A percentile compares a stretch with the other conserved stretches of the same genome.
phyloP scores from a whole-genome alignment of 2,888 invertebrate species.

The Eupithecia abbreviata region DNA sequence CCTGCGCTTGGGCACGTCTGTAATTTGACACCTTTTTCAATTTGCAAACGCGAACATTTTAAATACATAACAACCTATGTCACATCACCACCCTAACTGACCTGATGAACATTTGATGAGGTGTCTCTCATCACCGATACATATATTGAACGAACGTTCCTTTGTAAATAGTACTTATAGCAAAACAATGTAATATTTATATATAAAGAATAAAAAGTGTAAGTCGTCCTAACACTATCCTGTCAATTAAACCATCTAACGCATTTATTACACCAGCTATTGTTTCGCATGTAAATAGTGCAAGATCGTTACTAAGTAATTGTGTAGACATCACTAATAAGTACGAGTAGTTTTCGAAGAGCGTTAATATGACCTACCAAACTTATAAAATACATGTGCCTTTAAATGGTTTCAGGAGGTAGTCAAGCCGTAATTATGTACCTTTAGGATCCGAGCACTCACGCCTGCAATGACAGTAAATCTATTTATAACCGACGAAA shows the following conservation, averaged over 20 bases:
- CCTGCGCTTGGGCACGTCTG: conserved; percentile 49
- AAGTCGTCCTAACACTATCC: not conserved
- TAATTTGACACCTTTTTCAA: conserved; percentile 49
- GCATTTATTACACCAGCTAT: not conserved
- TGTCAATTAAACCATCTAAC: not conserved
- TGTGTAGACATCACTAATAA: not conserved
- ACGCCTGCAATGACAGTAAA: not conserved
- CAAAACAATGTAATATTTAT: not conserved
- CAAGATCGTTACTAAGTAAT: conserved; percentile 13
- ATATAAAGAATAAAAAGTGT: not conserved
- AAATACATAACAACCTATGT: conserved; percentile 20
- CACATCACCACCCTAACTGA: not conserved
- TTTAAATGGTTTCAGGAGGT: not conserved
- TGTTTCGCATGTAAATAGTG: conserved; percentile 10
- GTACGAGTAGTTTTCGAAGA: conserved; percentile 2
- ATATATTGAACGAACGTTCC: not conserved
- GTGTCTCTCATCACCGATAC: not conserved
- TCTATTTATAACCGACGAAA: not conserved
- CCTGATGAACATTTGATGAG: not conserved
- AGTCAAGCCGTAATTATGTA: not conserved
- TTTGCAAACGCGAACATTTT: conserved; percentile 35
- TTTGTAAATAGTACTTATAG: not conserved
- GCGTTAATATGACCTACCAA: conserved; percentile 1
- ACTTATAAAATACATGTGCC: conserved; percentile 1
- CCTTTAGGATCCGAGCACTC: not conserved